Conservation (phyloP, 2,113 vertebrate species). For the Rutilus rutilus region DNA sequence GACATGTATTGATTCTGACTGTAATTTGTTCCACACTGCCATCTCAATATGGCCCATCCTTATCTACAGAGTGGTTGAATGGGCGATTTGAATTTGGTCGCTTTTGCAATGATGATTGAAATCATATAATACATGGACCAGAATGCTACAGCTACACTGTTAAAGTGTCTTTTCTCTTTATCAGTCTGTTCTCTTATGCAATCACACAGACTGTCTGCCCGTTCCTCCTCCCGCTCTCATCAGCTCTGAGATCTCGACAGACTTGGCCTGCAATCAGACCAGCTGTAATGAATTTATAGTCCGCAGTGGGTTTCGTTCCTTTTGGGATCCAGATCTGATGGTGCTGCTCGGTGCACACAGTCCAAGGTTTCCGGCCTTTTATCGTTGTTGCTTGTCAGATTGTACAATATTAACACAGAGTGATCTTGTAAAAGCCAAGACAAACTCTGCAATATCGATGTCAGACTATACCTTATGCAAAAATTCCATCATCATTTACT, state of each 20-base stretch:
- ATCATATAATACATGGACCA: neutral
- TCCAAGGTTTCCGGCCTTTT: constrained; percentile 23
- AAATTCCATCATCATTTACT: neutral
- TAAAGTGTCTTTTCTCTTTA: constrained; percentile 18
- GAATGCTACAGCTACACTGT: constrained; percentile 23
- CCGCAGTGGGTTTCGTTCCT: neutral
- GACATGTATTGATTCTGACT: constrained; percentile 37
- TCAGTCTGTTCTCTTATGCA: constrained; percentile 37
- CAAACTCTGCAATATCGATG: neutral
- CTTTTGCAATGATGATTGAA: constrained; percentile 4
- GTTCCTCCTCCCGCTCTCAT: constrained; percentile 25
- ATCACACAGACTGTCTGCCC: constrained; percentile 33
- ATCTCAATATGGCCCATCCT: neutral
- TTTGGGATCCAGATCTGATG: constrained; percentile 36
- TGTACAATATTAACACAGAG: neutral
- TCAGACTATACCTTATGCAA: neutral
- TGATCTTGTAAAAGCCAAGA: neutral
- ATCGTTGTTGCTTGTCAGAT: constrained; percentile 7
- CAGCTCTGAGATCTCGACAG: constrained; percentile 37
- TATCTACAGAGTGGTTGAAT: constrained; percentile 21
- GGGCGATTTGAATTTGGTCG: neutral
- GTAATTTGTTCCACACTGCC: constrained; percentile 24
- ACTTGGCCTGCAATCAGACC: constrained; percentile 27
- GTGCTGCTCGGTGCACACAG: neutral
- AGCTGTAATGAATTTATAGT: constrained; percentile 45